These are phyloP conservation scores for Atrichornis clamosus DNA, from an alignment of 2,113 vertebrate genomes.

Conservation along the genomic window DNA sequence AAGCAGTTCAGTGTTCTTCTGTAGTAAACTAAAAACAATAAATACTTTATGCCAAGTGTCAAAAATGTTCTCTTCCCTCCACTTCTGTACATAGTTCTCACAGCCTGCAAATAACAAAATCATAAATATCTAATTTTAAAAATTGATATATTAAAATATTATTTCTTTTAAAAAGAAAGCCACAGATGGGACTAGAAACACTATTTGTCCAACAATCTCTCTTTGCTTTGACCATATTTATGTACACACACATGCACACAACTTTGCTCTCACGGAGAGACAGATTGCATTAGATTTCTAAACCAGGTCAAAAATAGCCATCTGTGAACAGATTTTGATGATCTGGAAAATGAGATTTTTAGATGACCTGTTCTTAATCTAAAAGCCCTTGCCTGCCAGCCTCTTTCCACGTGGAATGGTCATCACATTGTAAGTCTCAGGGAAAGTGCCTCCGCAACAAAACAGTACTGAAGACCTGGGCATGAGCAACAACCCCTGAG, in stretches of 20 bases:
- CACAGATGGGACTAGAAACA: not conserved
- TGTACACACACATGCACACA: too few relatives aligned
- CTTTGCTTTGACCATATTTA: not conserved
- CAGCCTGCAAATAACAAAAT: not conserved
- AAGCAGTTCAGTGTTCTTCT: not conserved
- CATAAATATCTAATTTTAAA: not conserved
- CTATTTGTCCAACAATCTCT: not conserved
- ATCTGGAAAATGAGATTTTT: slow-evolving; percentile 36
- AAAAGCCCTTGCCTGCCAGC: not conserved
- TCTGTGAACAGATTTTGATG: slow-evolving; percentile 5
- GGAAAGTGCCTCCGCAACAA: not conserved
- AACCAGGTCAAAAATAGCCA: slow-evolving; percentile 35
- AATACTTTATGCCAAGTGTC: not conserved
- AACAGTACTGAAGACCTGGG: not conserved
- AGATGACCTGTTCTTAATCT: slow-evolving; percentile 42
- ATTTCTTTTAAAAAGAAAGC: not conserved
- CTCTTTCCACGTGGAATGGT: not conserved
- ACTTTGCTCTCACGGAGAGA: not conserved
- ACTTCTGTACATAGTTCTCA: not conserved
- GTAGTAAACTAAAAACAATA: not conserved
- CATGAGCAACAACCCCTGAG: not conserved
- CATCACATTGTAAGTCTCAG: not conserved
- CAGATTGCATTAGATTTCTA: slow-evolving; percentile 33
- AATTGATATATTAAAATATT: not conserved
- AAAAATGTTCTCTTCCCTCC: not conserved